Evolutionary conservation across 1,140 invertebrate genomes (phyloP), one percentile per base, ranked within the genome.

Genomic region (Ceratitis capitata): DNA sequence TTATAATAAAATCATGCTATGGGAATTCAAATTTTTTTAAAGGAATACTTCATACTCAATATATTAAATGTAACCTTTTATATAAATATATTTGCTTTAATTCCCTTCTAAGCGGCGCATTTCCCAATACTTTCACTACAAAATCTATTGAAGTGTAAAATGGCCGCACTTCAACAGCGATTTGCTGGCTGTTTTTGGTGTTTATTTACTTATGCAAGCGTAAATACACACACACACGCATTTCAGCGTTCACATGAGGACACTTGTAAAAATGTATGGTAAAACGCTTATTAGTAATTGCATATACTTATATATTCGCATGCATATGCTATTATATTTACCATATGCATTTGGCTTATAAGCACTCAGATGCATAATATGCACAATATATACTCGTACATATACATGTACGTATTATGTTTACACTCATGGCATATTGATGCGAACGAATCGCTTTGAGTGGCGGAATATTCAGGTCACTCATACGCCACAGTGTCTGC

Each of bases 401-500:
- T 14, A 58, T 26, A 26, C 23, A 58, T 26, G 19, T 53, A 4
- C 51, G 58, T 26, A 61, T 61, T 61, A 61, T 49, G n/a, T 69
- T 69, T 69, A 19, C n/a, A 32, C 12, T 69, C 39, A 69, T 35
- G 29, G 61, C 14, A 69, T 32, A 29, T 29, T 32, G 35, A 29
- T 69, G 61, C 10, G 45, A 64, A 64, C n/a, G n/a, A n/a, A 61
- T 61, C 39, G 69, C 42, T 78, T 78, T 78, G 69, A 45, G 69
- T 78, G 69, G 1, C 39, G 39, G 39, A n/a, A 45, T 78, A 78
- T 78, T 45, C 69, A 78, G 69, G 69, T 78, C 69, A 78, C 69
- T 78, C 69, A 78, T 78, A 45, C 39, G 69, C 69, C 69, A 26
- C n/a, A 23, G 69, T 23, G 39, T 78, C 69, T 78, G 39, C 26